Percentiles rank a stretch among this genome's conserved stretches.
phyloP scores from a whole-genome alignment of 1,140 invertebrate genomes.

The Zeugodacus cucurbitae region DNA sequence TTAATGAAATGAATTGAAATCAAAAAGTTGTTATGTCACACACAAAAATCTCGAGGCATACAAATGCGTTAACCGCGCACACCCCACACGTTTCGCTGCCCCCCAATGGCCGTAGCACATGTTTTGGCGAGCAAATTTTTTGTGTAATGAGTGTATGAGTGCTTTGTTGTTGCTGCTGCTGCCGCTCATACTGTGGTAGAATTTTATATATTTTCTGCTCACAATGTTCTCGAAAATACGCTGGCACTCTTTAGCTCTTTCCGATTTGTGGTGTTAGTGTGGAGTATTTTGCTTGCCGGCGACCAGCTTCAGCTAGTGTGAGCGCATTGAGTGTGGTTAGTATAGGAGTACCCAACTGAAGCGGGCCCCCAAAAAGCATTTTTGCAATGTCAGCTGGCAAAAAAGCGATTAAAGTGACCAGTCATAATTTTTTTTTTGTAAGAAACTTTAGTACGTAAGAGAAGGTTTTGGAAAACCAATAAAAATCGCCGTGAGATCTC shows the following conservation, averaged over 20 bases:
- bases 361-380: neutral
- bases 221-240: constrained; percentile 3
- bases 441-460: no score
- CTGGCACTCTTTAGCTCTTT: neutral
- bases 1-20: neutral
- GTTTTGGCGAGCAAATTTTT: neutral
- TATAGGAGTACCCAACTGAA: neutral
- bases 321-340: neutral
- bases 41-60: constrained; percentile 33
- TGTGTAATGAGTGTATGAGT: constrained; percentile 13
- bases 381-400: neutral
- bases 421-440: neutral
- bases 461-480: no score
- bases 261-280: neutral
- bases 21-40: constrained; percentile 45
- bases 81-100: neutral
- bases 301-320: neutral
- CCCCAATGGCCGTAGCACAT: neutral
- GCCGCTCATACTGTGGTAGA: constrained; percentile 15
- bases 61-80: constrained; percentile 7
- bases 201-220: neutral
- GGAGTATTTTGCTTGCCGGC: neutral
- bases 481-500: no score
- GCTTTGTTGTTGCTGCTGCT: constrained; percentile 12
- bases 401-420: neutral